Conservation (phyloP, 2,888 invertebrate species). For the Parelbella ahira region DNA sequence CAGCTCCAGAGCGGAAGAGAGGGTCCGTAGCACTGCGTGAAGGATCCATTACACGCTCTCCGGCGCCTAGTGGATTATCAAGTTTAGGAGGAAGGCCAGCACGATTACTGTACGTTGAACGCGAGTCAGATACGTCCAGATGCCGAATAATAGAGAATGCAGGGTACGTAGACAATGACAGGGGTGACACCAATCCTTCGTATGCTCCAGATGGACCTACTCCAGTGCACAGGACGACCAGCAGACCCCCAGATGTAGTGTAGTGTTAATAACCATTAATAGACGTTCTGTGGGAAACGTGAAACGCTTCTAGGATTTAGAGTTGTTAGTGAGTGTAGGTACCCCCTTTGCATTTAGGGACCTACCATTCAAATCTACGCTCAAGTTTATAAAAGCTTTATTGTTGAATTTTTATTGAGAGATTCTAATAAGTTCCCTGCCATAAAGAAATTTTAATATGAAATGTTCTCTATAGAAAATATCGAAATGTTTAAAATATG, state of each 20-base stretch:
- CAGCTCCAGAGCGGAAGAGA: conserved; percentile 76
- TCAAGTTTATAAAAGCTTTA: conserved; percentile 77
- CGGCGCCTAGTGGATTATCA: conserved; percentile 53
- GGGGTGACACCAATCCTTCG: conserved; percentile 68
- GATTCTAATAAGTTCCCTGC: conserved; percentile 71
- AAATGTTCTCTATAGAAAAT: conserved; percentile 56
- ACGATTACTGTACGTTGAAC: conserved; percentile 60
- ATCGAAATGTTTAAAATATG: conserved; percentile 55
- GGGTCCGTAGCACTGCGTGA: conserved; percentile 73
- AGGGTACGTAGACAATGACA: conserved; percentile 66
- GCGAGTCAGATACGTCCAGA: conserved; percentile 53
- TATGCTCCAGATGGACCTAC: conserved; percentile 71
- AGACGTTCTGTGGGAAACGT: conserved; percentile 73
- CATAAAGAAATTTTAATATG: conserved; percentile 53
- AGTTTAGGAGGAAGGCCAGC: conserved; percentile 66
- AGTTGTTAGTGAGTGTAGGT: conserved; percentile 70
- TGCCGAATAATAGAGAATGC: conserved; percentile 77
- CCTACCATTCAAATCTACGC: conserved; percentile 73
- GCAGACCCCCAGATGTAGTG: conserved; percentile 49
- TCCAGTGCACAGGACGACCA: conserved; percentile 58
- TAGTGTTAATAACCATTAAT: conserved; percentile 50
- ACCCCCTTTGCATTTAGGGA: conserved; percentile 67
- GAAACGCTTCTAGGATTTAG: conserved; percentile 76
- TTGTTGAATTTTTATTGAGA: conserved; percentile 71
- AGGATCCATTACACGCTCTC: conserved; percentile 63